These are phyloP conservation scores for Troilus luridus DNA, from an alignment of 2,888 invertebrate genomes.

Conservation along the genomic window DNA sequence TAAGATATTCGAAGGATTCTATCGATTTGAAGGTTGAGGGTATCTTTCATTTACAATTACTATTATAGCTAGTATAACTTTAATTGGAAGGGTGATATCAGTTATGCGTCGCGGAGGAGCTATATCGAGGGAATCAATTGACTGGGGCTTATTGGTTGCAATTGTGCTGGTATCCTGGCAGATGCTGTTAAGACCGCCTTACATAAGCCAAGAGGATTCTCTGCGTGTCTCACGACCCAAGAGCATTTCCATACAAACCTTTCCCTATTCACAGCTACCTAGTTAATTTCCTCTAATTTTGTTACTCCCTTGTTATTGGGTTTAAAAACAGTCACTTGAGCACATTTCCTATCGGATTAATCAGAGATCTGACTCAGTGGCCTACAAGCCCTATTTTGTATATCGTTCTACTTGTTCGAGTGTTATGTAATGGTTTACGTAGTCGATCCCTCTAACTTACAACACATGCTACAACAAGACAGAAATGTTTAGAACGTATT, in stretches of 20 bases:
- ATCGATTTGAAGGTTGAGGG: too few species aligned
- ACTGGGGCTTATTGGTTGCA: background rate
- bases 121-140: background rate
- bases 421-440: background rate
- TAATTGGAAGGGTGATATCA: background rate
- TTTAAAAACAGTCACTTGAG: background rate
- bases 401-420: background rate
- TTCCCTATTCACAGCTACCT: conserved; percentile 40
- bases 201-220: background rate
- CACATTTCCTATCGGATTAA: background rate
- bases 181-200: conserved; percentile 17
- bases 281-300: conserved; percentile 30
- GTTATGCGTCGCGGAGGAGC: background rate
- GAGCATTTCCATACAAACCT: conserved; percentile 39
- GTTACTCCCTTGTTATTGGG: background rate
- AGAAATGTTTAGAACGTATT: too few species aligned
- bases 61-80: background rate
- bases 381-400: background rate
- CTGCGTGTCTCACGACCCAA: conserved; percentile 6
- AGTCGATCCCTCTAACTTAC: too few species aligned
- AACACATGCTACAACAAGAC: too few species aligned
- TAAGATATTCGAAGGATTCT: too few species aligned
- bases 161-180: background rate
- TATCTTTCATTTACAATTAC: too few species aligned
- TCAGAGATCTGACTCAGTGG: background rate